Evolutionary conservation across 2,797 vertebrate genomes (phyloP), one percentile per base, ranked within the genome.

Genomic region (Erpetoichthys calabaricus): DNA sequence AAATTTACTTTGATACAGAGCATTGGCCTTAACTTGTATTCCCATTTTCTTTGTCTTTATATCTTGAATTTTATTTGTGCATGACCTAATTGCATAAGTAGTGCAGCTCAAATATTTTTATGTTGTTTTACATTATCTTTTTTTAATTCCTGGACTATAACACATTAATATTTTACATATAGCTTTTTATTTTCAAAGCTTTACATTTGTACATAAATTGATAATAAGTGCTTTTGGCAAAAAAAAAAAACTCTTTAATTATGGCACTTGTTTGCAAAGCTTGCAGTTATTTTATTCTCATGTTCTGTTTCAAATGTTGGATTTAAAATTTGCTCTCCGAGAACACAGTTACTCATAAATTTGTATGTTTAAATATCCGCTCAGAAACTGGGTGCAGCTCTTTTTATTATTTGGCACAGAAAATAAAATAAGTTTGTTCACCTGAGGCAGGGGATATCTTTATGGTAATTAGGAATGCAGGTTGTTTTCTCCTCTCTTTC

Each of bases 391-490:
- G 56, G 57, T 9, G 42, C 5, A 53, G 51, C 43, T 61, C 60
- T 62, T 58, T 62, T 62, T 62, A 58, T 58, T 53, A 58, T 57
- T 58, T 62, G 52, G 53, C 60, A 58, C 57, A 9, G 53, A 54
- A 54, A 10, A 55, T 58, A 44, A 62, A 62, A 62, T 62, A 57
- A 55, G 58, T 54, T 57, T 62, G 56, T 58, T 57, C 53, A 62
- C 60, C 60, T 62, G 57, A 58, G 60, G 56, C 57, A 56, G 56
- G 60, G 56, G 45, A 51, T 62, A 52, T 62, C 60, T 62, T 62
- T 62, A 58, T 62, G 60, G 52, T 58, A 51, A 58, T 62, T 58
- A 55, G 53, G 56, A 45, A 56, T 56, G 56, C 52, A 55, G 58
- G 55, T 25, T 25, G 25, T 25, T 25, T 25, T 25, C 25, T 25